Percentiles rank a stretch among this genome's conserved stretches.
phyloP scores from a whole-genome alignment of 53 echinoderm and acorn worm species.

The Pentamera pediparva region DNA sequence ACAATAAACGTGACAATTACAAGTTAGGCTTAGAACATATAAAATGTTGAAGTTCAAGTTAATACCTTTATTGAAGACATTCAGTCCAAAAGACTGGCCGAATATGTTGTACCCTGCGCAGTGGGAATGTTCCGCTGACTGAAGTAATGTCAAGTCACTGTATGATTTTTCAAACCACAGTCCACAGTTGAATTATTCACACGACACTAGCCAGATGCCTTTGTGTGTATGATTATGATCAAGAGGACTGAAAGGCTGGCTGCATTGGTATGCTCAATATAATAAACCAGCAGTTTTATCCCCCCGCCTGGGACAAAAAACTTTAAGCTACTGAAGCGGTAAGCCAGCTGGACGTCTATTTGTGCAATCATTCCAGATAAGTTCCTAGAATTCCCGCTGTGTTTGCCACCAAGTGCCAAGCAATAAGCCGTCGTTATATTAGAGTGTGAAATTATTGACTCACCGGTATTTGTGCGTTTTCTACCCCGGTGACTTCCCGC shows the following conservation, averaged over 20 bases:
- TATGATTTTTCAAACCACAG: no score
- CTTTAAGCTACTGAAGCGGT: slow-evolving; percentile 20
- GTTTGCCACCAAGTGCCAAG: slow-evolving; percentile 17
- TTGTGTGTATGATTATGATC: no score
- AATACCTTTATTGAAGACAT: slow-evolving; percentile 11
- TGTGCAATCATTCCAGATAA: slow-evolving; percentile 31
- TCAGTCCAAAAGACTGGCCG: neutral
- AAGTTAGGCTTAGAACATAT: no score
- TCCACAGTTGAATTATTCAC: no score
- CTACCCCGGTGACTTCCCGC: slow-evolving; percentile 38
- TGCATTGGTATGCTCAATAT: no score
- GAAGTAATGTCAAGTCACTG: neutral
- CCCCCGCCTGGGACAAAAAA: slow-evolving; percentile 18
- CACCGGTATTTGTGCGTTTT: slow-evolving; percentile 16
- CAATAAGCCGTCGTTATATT: slow-evolving; percentile 17
- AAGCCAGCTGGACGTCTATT: slow-evolving; percentile 38
- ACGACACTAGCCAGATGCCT: no score
- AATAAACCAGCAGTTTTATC: slow-evolving; percentile 25
- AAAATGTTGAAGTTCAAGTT: no score
- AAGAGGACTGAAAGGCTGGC: slow-evolving; percentile 13
- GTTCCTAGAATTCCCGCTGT: slow-evolving; percentile 10
- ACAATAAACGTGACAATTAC: no score
- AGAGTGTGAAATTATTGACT: slow-evolving; percentile 35
- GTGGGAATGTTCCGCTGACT: slow-evolving; percentile 6
- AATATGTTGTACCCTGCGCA: slow-evolving; percentile 3